Base-by-base conservation (phyloP, 2,113 vertebrate species). In the Sitta europaea region DNA sequence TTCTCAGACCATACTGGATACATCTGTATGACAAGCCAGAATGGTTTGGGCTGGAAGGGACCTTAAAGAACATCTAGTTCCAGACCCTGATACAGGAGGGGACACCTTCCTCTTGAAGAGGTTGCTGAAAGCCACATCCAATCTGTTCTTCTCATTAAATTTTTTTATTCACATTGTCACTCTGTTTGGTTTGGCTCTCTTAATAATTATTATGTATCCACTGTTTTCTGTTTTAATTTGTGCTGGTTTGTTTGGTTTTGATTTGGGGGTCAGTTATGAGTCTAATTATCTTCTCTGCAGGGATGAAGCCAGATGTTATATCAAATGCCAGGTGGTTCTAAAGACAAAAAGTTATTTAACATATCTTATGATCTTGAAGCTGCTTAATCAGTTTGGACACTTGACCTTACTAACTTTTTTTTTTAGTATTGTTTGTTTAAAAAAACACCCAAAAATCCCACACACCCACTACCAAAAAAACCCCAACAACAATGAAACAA, bases 251-350 rank as follows among this genome's bases (percentile, higher is more conserved):
- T 91, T 94, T 84, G 38, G 55, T 70, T 92, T 81, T 94, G 61
- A 84, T 94, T 24, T 67, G 36, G 38, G 65, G 11, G 38, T 48
- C 50, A 70, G 45, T 86, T 89, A 66, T 6, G 2, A 38, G 67
- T 45, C 65, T 97, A 89, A 96, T 96, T 96, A 92, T 82, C 55
- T 53, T 85, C 29, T 86, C 66, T 80, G 55, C 40, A 77, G 50
- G 19, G 51, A 68, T 50, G n/a, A 90, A 78, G 81, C 65, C 96
- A 97, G 96, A 96, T 97, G 97, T 88, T 96, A 23, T 25, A 81
- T 88, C 40, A 58, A 43, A 33, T 95, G 84, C 90, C 93, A 83
- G 88, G 58, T 92, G 89, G 67, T 91, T 57, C 68, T 68, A 73
- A 73, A 67, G 65, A 74, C 68, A 94, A 83, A 33, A 50, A 83